Percentiles rank a stretch among this genome's conserved stretches.
phyloP scores from a whole-genome alignment of 1,140 invertebrate species.

The Aphis craccivora region DNA sequence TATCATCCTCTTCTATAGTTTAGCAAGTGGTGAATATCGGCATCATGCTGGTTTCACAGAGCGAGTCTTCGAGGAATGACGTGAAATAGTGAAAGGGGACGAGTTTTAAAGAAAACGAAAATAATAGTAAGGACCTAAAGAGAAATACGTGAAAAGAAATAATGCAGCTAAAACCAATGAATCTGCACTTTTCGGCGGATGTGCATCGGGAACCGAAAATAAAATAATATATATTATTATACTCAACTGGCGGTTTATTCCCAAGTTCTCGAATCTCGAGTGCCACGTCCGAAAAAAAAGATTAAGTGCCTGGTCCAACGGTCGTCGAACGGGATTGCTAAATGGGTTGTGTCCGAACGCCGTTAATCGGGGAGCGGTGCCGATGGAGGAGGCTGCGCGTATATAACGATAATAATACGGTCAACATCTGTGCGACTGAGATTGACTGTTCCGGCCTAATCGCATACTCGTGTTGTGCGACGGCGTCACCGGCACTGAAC shows the following conservation, averaged over 20 bases:
- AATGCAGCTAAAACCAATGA: neutral
- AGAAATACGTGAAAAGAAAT: neutral
- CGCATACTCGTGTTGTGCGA: neutral
- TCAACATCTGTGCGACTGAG: neutral
- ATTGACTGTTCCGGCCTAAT: slow-evolving; percentile 3
- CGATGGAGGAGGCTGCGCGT: too few relatives aligned
- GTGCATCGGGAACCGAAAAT: neutral
- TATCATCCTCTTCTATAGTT: neutral
- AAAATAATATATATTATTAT: slow-evolving; percentile 5
- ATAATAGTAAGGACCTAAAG: neutral
- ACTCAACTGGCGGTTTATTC: neutral
- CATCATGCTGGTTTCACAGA: neutral
- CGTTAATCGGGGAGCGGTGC: neutral
- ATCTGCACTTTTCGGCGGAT: neutral
- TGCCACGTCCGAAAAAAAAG: neutral
- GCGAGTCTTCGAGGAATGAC: neutral
- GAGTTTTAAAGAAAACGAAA: neutral
- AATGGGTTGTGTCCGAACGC: neutral
- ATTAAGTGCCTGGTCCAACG: neutral
- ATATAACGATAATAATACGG: neutral
- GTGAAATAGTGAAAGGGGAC: neutral
- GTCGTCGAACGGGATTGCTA: neutral
- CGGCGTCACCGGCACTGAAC: too few relatives aligned
- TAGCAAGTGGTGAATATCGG: neutral
- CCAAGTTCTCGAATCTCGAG: neutral